These are phyloP conservation scores for Clarias batrachus DNA, from an alignment of 2,113 vertebrate genomes.

Conservation along the genomic window DNA sequence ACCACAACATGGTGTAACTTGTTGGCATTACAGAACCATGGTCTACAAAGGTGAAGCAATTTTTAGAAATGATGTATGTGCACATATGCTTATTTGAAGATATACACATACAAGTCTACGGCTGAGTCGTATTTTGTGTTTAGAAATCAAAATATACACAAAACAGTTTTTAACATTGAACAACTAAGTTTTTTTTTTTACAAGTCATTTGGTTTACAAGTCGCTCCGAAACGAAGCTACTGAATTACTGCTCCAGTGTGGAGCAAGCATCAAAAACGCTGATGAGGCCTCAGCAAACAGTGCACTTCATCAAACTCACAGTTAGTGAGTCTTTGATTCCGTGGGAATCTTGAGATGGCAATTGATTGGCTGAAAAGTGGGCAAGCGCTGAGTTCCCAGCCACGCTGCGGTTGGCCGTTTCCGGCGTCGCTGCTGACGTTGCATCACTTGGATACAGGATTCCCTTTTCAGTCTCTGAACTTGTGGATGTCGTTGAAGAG, in stretches of 20 bases:
- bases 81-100: constrained; percentile 61
- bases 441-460: background rate
- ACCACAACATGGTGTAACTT: constrained; percentile 58
- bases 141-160: constrained; percentile 75
- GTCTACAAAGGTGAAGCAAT: constrained; percentile 59
- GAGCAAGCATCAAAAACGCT: constrained; percentile 80
- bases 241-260: constrained; percentile 86
- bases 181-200: constrained; percentile 56
- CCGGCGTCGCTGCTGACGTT: constrained; percentile 26
- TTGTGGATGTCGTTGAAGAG: constrained; percentile 98
- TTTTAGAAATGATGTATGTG: constrained; percentile 62
- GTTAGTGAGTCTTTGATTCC: constrained; percentile 75
- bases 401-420: constrained; percentile 59
- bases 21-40: constrained; percentile 58
- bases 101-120: constrained; percentile 71
- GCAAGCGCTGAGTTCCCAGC: constrained; percentile 59
- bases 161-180: constrained; percentile 66
- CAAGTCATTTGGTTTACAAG: constrained; percentile 54
- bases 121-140: constrained; percentile 67
- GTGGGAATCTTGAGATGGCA: constrained; percentile 77
- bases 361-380: constrained; percentile 62
- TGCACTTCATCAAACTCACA: constrained; percentile 79
- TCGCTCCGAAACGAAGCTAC: constrained; percentile 99
- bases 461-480: constrained; percentile 88
- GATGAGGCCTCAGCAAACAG: constrained; percentile 82